A percentile compares a stretch with the other conserved stretches of the same genome.
Conservation (phyloP, 2,797 vertebrate species). For the Macropus fuliginosus region DNA sequence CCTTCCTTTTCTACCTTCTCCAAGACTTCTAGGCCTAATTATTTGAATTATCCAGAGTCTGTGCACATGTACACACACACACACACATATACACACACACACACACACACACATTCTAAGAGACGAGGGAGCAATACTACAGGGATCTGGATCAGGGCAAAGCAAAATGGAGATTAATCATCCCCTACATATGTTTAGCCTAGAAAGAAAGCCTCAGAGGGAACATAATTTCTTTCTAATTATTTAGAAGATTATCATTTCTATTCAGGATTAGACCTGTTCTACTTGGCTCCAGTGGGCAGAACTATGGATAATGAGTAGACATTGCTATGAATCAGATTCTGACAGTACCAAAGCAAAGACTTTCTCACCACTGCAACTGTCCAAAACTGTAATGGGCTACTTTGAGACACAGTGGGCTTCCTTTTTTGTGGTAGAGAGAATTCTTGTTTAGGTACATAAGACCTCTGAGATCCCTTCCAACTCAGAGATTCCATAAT, state of each 20-base stretch:
- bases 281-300: neutral
- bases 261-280: neutral
- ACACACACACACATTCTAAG: neutral
- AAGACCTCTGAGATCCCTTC: neutral
- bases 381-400: neutral
- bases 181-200: neutral
- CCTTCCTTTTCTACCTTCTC: neutral
- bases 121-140: neutral
- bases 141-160: neutral
- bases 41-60: neutral
- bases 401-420: neutral
- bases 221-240: neutral
- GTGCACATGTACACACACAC: no score
- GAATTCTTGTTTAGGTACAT: neutral
- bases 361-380: neutral
- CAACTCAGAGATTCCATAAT: neutral
- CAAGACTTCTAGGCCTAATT: neutral
- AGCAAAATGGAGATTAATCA: neutral
- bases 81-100: no score
- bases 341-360: neutral
- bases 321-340: neutral
- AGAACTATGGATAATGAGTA: neutral
- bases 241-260: neutral
- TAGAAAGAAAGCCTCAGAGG: neutral
- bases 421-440: neutral